phyloP scores from a whole-genome alignment of 2,113 vertebrate genomes.

The Dipodomys ordii region DNA sequence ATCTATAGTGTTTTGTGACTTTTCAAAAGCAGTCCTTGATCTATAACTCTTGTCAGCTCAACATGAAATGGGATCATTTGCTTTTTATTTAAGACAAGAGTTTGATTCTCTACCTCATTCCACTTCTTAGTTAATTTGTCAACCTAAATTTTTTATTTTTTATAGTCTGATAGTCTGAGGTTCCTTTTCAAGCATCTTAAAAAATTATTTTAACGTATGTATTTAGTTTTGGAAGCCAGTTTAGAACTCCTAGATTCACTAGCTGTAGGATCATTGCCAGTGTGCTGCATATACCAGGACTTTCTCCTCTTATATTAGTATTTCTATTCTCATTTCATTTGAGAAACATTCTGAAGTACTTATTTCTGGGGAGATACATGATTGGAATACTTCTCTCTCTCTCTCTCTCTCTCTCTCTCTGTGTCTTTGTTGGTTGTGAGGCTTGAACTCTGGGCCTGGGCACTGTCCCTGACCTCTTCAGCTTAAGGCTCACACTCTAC shows the following conservation, averaged over 20 bases:
- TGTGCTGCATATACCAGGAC: background rate
- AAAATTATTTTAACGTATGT: background rate
- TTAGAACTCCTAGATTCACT: background rate
- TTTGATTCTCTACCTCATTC: conserved; percentile 1
- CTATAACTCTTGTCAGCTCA: background rate
- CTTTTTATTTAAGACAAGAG: background rate
- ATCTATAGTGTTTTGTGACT: conserved; percentile 26
- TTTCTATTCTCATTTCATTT: conserved; percentile 3
- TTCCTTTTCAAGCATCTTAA: conserved; percentile 18
- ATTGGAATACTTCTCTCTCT: background rate
- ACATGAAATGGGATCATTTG: background rate
- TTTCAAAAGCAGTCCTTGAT: conserved; percentile 17
- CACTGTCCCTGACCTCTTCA: no score
- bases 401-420: no score
- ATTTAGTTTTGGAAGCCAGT: conserved; percentile 29
- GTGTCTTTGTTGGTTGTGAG: no score
- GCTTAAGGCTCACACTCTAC: no score
- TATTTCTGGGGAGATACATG: background rate
- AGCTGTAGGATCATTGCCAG: background rate
- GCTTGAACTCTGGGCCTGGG: no score
- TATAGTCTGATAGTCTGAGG: background rate
- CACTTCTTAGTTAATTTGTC: conserved; percentile 27
- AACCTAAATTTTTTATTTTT: conserved; percentile 15
- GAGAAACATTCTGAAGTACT: background rate
- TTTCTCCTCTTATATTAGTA: background rate